A percentile compares a stretch with the other conserved stretches of the same genome.
Evolutionary conservation across 2,888 invertebrate genomes (phyloP).

Genomic region (Xestia xanthographa): DNA sequence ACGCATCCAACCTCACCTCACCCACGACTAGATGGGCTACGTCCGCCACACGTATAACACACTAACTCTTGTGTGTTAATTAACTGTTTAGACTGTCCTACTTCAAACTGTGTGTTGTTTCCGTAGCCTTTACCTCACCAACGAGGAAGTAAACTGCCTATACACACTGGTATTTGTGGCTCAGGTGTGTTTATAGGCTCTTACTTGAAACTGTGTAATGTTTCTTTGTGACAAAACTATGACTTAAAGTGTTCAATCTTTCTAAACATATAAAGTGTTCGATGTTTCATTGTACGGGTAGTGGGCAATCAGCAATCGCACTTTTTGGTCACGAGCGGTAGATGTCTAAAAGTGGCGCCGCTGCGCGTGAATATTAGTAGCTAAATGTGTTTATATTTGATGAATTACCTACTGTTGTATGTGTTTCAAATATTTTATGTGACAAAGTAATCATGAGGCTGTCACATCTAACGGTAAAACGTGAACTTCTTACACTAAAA

Average conservation of each 20-base stretch:
- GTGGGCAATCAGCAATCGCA: constrained; percentile 22
- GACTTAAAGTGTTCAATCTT: not conserved
- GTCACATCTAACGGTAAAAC: not conserved
- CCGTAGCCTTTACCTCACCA: not conserved
- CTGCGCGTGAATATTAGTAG: not conserved
- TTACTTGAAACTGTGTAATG: not conserved
- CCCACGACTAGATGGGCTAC: not conserved
- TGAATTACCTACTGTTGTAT: constrained; percentile 14
- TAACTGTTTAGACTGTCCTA: not conserved
- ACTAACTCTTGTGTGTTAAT: not conserved
- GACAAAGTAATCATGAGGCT: not conserved
- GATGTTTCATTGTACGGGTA: not conserved
- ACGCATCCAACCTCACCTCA: not conserved
- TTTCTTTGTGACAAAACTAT: constrained; percentile 3
- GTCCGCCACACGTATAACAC: not conserved
- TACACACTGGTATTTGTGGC: not conserved
- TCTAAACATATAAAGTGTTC: not conserved
- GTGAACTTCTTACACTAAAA: not conserved
- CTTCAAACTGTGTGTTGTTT: not conserved
- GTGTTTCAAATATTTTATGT: constrained; percentile 3
- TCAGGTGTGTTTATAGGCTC: not conserved
- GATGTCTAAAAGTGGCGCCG: not conserved
- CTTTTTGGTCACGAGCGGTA: not conserved
- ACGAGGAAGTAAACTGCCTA: not conserved
- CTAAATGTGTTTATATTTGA: constrained; percentile 11